Percentiles rank a stretch among this genome's conserved stretches.
Evolutionary conservation across 2,888 invertebrate species (phyloP).

Genomic region (Schizaphis graminum): DNA sequence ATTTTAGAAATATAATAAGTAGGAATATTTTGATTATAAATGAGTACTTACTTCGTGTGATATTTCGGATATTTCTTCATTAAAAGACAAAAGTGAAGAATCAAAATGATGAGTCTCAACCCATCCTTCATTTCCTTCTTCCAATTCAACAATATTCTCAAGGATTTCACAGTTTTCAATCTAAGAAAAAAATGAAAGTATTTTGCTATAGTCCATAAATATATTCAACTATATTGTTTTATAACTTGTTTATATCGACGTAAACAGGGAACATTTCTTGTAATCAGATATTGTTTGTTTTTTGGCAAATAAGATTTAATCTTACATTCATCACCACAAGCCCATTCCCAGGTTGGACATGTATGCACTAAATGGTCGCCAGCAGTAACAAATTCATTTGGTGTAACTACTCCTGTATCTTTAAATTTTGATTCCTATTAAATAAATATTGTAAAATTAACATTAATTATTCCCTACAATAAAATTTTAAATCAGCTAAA

Average conservation of each 20-base stretch:
- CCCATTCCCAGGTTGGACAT: conserved; percentile 99
- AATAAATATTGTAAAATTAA: neutral
- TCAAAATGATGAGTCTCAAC: conserved; percentile 97
- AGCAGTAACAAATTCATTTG: conserved; percentile 98
- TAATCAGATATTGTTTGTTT: conserved; percentile 97
- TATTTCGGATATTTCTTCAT: conserved; percentile 88
- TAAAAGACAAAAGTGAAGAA: conserved; percentile 75
- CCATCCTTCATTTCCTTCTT: conserved; percentile 94
- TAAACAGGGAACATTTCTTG: conserved; percentile 96
- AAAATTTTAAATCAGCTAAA: neutral
- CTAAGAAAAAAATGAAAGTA: conserved; percentile 72
- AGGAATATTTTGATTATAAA: neutral
- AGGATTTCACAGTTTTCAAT: conserved; percentile 93
- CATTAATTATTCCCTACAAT: neutral
- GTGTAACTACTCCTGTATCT: conserved; percentile 98
- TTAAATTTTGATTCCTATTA: conserved; percentile 94
- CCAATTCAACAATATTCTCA: conserved; percentile 91
- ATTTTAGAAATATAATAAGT: neutral
- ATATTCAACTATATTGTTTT: conserved; percentile 10
- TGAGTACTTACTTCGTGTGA: conserved; percentile 79
- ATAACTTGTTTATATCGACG: conserved; percentile 90
- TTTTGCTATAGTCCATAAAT: neutral
- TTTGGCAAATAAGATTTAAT: conserved; percentile 90
- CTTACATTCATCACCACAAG: conserved; percentile 90
- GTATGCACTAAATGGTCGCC: conserved; percentile 99